Base-by-base conservation (phyloP, 1,140 invertebrate species). In the Heliothis subflexa region DNA sequence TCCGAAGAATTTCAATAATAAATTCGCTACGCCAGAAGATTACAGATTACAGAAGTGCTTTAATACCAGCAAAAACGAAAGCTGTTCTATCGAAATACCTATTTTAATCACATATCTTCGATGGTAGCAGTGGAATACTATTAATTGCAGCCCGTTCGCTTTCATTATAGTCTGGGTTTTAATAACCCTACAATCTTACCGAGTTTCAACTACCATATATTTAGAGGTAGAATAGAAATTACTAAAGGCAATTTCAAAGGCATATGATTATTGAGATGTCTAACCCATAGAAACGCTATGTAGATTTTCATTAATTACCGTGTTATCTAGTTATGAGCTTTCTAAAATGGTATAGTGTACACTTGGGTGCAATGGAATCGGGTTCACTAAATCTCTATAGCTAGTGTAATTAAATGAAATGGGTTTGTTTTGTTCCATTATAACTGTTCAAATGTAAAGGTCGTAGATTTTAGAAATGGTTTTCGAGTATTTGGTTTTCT, bases 101-200 rank as follows among this genome's bases (percentile, higher is more conserved):
- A 73, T 73, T 73, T 72, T 73, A 73, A 73, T 45, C 40, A 52
- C 25, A 18, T 21, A 55, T 57, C 55, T 59, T 49, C 47, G 12
- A 47, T 57, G 25, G 12, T 49, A 18, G 28, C 45, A n/a, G 12
- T 61, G 16, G 28, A 57, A n/a, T 5, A 1, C 33, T 57, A 18
- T 72, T 73, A 73, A 73, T 73, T 73, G 71, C 50, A 73, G 71
- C 18, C 40, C 33, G 18, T 21, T 47, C 55, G 40, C 11, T 45
- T 9, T 73, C 52, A 73, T 73, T 59, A 73, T 45, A 59, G 70
- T 57, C 54, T 14, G 40, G 3, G 3, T 14, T 59, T 59, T 59
- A 64, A 64, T 73, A 55, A 73, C 40, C 54, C 16, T 25, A 9
- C 28, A 33, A 47, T 57, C 28, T 45, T 47, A 18, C 40, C 13